Evolutionary conservation across 2,797 vertebrate species (phyloP).

Genomic region (Micromesistius poutassou): DNA sequence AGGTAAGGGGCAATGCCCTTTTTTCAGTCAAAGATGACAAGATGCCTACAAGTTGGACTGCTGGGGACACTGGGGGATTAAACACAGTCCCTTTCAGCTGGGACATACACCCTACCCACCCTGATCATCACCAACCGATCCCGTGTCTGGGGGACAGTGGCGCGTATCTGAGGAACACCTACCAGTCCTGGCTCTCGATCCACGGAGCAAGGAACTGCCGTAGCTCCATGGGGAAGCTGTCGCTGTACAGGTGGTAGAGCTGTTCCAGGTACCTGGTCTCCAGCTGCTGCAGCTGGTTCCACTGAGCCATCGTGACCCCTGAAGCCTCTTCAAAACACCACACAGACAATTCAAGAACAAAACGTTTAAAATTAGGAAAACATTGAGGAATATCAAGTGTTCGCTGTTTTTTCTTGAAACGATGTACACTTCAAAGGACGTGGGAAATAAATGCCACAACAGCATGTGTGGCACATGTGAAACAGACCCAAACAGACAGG

Average conservation of each 20-base stretch:
- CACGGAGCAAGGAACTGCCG: conserved; percentile 95
- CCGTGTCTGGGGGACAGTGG: not conserved
- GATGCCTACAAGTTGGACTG: too few species aligned
- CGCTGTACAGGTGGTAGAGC: conserved; percentile 96
- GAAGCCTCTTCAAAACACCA: conserved; percentile 26
- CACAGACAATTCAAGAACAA: not conserved
- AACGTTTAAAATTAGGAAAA: not conserved
- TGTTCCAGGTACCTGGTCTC: conserved; percentile 97
- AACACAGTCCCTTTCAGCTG: not conserved
- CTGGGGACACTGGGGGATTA: too few species aligned
- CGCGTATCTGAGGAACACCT: conserved; percentile 35
- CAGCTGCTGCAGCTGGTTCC: conserved; percentile 98
- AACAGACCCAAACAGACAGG: not conserved
- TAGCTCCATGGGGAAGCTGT: conserved; percentile 99
- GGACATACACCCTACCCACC: not conserved
- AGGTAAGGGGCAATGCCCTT: not conserved
- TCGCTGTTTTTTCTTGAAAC: too few species aligned
- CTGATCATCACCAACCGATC: too few species aligned
- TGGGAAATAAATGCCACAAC: not conserved
- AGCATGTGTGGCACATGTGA: not conserved
- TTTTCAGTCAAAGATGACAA: too few species aligned
- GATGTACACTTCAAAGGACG: not conserved
- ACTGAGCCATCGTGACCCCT: conserved; percentile 88
- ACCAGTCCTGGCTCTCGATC: conserved; percentile 99
- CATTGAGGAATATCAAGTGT: not conserved